These are phyloP conservation scores for Puffinus mauretanicus DNA, from an alignment of 2,113 vertebrate species.

Conservation along the genomic window DNA sequence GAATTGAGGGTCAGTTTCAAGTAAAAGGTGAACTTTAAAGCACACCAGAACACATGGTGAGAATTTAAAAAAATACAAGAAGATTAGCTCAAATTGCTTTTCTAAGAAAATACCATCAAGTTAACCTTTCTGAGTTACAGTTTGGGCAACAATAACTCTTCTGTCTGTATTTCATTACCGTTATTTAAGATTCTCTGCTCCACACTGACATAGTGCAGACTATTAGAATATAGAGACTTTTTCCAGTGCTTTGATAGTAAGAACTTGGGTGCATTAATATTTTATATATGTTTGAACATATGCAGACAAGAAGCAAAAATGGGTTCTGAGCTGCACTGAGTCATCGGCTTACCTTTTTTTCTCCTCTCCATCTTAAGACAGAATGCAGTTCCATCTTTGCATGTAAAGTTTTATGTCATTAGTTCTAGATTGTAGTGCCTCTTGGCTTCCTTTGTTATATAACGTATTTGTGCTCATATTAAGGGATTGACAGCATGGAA, in stretches of 20 bases:
- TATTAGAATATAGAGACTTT: neutral
- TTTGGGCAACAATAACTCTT: neutral
- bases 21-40: neutral
- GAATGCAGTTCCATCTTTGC: neutral
- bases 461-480: neutral
- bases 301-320: neutral
- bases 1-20: neutral
- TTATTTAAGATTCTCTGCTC: neutral
- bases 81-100: slow-evolving; percentile 5
- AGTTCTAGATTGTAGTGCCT: neutral
- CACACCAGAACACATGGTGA: neutral
- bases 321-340: neutral
- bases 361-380: neutral
- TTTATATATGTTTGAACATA: neutral
- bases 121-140: neutral
- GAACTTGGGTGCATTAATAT: neutral
- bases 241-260: neutral
- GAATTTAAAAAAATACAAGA: neutral
- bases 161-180: slow-evolving; percentile 14
- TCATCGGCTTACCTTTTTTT: neutral
- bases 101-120: neutral
- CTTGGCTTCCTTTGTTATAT: neutral
- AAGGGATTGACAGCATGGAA: neutral
- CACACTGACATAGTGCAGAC: neutral
- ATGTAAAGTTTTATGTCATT: neutral